phyloP scores from a whole-genome alignment of 2,888 invertebrate species.

The Chymomyza caudatula region DNA sequence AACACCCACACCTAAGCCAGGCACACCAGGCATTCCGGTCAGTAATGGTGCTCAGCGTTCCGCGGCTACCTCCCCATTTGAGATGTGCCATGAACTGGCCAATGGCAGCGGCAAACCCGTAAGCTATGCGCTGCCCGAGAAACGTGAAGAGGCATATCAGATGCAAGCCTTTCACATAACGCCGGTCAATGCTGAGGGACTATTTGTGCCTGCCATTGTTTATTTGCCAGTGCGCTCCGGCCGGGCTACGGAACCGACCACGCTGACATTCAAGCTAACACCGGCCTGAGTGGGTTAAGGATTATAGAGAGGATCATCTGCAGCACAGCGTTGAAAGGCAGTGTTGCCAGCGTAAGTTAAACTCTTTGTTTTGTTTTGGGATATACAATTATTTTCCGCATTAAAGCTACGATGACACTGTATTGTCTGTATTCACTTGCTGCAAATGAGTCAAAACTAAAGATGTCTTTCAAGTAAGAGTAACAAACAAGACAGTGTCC shows the following conservation, averaged over 20 bases:
- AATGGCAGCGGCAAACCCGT: conserved; percentile 79
- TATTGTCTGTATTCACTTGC: background rate
- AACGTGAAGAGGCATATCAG: conserved; percentile 78
- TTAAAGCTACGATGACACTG: background rate
- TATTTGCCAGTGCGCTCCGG: conserved; percentile 94
- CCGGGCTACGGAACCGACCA: conserved; percentile 90
- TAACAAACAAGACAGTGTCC: background rate
- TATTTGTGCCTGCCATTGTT: conserved; percentile 93
- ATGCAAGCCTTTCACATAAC: conserved; percentile 95
- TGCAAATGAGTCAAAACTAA: too few relatives aligned
- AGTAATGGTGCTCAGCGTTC: conserved; percentile 45
- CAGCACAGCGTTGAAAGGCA: conserved; percentile 18
- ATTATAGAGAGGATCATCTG: background rate
- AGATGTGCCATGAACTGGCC: conserved; percentile 71
- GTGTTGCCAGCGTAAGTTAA: conserved; percentile 66
- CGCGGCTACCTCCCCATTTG: conserved; percentile 60
- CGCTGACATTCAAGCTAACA: conserved; percentile 94
- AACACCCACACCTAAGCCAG: conserved; percentile 40
- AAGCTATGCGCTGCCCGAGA: conserved; percentile 82
- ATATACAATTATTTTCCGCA: background rate
- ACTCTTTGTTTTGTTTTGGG: conserved; percentile 39
- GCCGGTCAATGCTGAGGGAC: conserved; percentile 70
- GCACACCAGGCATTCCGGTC: conserved; percentile 54
- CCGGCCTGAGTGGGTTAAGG: conserved; percentile 84
- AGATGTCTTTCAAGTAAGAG: background rate